Evolutionary conservation across 1,140 invertebrate genomes (phyloP).

Genomic region (Scaptomyza montana): DNA sequence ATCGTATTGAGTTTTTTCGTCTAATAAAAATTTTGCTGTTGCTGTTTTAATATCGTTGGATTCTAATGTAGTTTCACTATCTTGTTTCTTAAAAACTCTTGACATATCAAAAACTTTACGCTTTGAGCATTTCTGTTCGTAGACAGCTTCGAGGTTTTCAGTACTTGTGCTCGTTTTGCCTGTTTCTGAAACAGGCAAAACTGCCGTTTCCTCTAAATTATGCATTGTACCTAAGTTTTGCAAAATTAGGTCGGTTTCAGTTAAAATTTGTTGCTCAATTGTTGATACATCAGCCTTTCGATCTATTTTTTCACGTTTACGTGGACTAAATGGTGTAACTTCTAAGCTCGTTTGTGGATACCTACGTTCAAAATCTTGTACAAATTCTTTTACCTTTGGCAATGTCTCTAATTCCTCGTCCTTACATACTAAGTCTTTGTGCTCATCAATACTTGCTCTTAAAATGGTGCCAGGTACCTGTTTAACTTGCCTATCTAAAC

Average conservation of each 20-base stretch:
- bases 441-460: slow-evolving; percentile 53
- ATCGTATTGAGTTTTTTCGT: slow-evolving; percentile 37
- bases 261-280: slow-evolving; percentile 74
- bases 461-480: slow-evolving; percentile 70
- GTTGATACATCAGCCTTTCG: slow-evolving; percentile 53
- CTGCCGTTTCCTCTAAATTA: slow-evolving; percentile 33
- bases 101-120: slow-evolving; percentile 56
- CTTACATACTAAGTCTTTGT: slow-evolving; percentile 65
- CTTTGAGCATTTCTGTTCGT: slow-evolving; percentile 70
- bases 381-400: slow-evolving; percentile 70
- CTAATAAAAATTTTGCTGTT: slow-evolving; percentile 58
- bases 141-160: slow-evolving; percentile 59
- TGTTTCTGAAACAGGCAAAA: slow-evolving; percentile 41
- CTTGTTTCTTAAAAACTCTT: slow-evolving; percentile 35
- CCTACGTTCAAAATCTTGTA: slow-evolving; percentile 69
- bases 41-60: slow-evolving; percentile 30
- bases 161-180: slow-evolving; percentile 36
- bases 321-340: slow-evolving; percentile 70
- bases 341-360: slow-evolving; percentile 58
- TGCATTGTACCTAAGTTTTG: slow-evolving; percentile 41
- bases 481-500: slow-evolving; percentile 59
- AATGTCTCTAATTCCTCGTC: slow-evolving; percentile 43
- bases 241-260: slow-evolving; percentile 66
- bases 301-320: slow-evolving; percentile 47
- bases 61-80: slow-evolving; percentile 5